Percentiles rank a stretch among this genome's conserved stretches.
Evolutionary conservation across 1,140 invertebrate species (phyloP).

Genomic region (Heliothis subflexa): DNA sequence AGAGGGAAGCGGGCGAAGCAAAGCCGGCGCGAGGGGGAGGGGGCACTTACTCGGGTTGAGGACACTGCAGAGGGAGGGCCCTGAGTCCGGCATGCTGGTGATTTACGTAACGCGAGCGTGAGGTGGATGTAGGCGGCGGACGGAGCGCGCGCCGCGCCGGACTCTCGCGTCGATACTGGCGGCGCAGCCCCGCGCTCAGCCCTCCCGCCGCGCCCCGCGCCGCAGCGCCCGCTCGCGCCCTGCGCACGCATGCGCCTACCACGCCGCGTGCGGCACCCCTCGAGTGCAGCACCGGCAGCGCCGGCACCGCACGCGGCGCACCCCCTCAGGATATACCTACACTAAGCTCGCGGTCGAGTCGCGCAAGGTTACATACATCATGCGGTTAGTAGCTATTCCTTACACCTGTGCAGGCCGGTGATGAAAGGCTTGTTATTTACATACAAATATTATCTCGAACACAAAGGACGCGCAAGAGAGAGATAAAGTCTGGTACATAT

Average conservation of each 20-base stretch:
- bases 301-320: constrained; percentile 27
- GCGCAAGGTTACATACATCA: constrained; percentile 10
- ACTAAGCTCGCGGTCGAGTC: neutral
- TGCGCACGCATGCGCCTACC: constrained; percentile 58
- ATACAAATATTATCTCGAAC: neutral
- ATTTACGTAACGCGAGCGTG: constrained; percentile 79
- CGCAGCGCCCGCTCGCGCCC: constrained; percentile 51
- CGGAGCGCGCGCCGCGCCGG: constrained; percentile 76
- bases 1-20: constrained; percentile 75
- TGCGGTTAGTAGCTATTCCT: constrained; percentile 27
- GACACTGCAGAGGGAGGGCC: constrained; percentile 80
- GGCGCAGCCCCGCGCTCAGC: constrained; percentile 65
- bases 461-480: neutral
- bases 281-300: constrained; percentile 55
- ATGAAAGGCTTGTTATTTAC: constrained; percentile 8
- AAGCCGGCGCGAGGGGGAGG: constrained; percentile 60
- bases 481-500: constrained; percentile 28
- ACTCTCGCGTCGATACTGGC: constrained; percentile 84
- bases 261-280: constrained; percentile 48
- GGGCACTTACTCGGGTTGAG: constrained; percentile 81
- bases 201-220: constrained; percentile 51
- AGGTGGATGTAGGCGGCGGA: constrained; percentile 60
- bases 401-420: neutral
- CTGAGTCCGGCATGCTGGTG: constrained; percentile 78
- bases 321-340: neutral